Evolutionary conservation across 2,888 invertebrate species (phyloP), one percentile per base, ranked within the genome.

Genomic region (Eumacrocentrus americanus): DNA sequence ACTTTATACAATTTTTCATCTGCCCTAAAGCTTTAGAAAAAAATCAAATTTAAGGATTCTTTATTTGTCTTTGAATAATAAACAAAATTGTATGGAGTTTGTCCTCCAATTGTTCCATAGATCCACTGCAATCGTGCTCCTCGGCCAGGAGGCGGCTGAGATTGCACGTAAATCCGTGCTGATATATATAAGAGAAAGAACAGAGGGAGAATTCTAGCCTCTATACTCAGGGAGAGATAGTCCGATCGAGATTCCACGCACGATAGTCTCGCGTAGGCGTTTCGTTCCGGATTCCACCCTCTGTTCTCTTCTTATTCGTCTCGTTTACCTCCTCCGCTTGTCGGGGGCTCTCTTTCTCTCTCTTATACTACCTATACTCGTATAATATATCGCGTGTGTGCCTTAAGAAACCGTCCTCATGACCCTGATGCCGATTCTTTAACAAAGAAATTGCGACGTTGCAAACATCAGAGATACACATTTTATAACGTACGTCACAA

Each of bases 211-310:
- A 51, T 40, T 25, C 38, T 14, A 40, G 12, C 51, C 35, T 50
- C 54, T 44, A 38, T 44, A 34, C 42, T 42, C 22, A 44, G 46
- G 22, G 12, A 66, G 58, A 54, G 64, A 69, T 63, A 62, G 58
- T 47, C 47, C 56, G 58, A 67, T 67, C 65, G 58, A 66, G 65
- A 67, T 67, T 71, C 69, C 61, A 67, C 57, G 57, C 58, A 56
- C 69, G 60, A 70, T 65, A 66, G 51, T 60, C 53, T 37, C 61
- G 66, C 56, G 69, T 70, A 63, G 67, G 69, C 66, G 68, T 69
- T 69, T 70, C 70, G 69, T 70, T 46, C 35, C 61, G 18, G 48
- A 56, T 42, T 51, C 56, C 29, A 44, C 35, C 59, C 11, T 57
- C 59, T 47, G 37, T 53, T 48, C 35, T 25, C 42, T 14, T n/a